Conservation (phyloP, 2,113 vertebrate species). For the Atrichornis clamosus region DNA sequence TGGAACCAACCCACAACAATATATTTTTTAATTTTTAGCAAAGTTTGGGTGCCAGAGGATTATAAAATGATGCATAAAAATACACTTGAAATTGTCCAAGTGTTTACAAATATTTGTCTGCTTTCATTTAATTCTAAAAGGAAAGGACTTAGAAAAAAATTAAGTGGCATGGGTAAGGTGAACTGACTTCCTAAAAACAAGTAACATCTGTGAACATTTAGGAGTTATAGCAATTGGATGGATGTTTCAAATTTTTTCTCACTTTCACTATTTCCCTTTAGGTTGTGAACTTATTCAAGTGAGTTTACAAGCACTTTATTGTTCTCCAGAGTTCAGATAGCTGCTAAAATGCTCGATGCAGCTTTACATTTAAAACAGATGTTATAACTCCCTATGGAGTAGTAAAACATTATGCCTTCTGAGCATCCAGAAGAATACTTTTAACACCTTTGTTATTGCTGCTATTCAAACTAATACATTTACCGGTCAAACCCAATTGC, state of each 20-base stretch:
- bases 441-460: conserved; percentile 14
- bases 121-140: background rate
- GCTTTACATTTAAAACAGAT: conserved; percentile 39
- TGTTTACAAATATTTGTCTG: background rate
- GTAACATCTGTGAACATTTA: background rate
- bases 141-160: background rate
- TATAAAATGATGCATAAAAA: background rate
- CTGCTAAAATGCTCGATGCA: background rate
- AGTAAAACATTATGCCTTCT: conserved; percentile 27
- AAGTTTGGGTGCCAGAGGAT: background rate
- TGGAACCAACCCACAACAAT: background rate
- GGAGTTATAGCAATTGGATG: background rate
- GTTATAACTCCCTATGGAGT: background rate
- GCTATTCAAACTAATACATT: background rate
- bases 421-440: background rate
- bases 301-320: conserved; percentile 39
- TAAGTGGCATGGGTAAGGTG: background rate
- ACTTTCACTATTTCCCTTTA: background rate
- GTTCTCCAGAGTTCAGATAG: conserved; percentile 42
- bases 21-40: background rate
- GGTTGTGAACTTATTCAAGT: conserved; percentile 39
- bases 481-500: background rate
- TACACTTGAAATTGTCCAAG: background rate
- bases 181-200: background rate
- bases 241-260: background rate